phyloP scores from a whole-genome alignment of 2,113 vertebrate genomes.

The Ramphastos sulfuratus region DNA sequence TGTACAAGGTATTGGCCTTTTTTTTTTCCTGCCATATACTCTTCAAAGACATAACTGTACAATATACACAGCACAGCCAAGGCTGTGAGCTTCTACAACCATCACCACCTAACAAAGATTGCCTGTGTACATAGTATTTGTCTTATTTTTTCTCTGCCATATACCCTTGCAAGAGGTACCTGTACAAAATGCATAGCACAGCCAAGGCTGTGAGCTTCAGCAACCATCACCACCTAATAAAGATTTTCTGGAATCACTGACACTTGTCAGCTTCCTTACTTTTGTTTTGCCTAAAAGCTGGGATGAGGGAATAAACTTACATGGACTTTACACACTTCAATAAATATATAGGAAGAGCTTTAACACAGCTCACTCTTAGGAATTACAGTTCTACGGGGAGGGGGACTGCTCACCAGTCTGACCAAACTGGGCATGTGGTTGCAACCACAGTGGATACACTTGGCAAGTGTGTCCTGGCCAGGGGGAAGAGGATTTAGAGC shows the following conservation, averaged over 20 bases:
- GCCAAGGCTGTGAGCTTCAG: no score
- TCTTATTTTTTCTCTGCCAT: no score
- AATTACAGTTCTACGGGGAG: neutral
- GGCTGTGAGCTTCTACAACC: neutral
- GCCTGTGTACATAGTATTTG: no score
- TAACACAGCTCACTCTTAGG: neutral
- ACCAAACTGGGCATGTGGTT: neutral
- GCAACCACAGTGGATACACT: neutral
- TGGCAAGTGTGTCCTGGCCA: neutral
- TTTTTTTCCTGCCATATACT: neutral
- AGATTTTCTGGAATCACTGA: neutral
- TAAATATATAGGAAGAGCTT: neutral
- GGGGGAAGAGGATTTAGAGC: neutral
- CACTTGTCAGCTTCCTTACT: neutral
- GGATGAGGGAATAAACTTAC: neutral
- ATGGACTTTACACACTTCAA: neutral
- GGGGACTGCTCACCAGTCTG: neutral
- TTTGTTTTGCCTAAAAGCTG: neutral
- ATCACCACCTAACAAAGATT: neutral
- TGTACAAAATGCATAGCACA: no score
- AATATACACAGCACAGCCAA: neutral
- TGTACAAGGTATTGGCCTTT: neutral
- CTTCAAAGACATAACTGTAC: neutral
- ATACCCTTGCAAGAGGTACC: no score
- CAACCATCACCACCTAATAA: no score